phyloP scores from a whole-genome alignment of 2,888 invertebrate genomes.

The Mesopsocus fuscifrons region DNA sequence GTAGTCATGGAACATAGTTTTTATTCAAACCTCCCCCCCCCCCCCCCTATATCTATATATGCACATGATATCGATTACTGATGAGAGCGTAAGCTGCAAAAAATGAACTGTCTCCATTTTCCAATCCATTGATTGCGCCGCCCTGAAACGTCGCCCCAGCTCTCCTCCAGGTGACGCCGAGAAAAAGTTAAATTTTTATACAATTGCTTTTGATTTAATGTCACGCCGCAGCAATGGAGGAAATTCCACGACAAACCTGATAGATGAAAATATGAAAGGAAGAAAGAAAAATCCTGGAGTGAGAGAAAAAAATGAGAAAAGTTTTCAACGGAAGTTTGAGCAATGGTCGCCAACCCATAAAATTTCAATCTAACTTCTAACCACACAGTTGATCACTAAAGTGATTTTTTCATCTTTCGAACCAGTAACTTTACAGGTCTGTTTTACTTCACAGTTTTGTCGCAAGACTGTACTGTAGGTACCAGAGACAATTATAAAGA shows the following conservation, averaged over 20 bases:
- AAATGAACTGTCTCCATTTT: too few species aligned
- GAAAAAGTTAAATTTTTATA: conserved; percentile 6
- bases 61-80: too few species aligned
- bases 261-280: conserved; percentile 9
- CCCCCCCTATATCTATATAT: too few species aligned
- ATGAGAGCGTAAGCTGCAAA: too few species aligned
- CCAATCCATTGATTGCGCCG: not conserved
- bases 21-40: not conserved
- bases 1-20: too few species aligned
- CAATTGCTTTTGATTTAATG: conserved; percentile 6
- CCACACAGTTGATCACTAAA: conserved; percentile 1
- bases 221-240: too few species aligned
- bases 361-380: conserved; percentile 9
- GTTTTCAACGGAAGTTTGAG: conserved; percentile 5
- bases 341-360: conserved; percentile 6
- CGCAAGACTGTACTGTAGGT: too few species aligned
- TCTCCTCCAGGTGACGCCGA: not conserved
- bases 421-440: too few species aligned
- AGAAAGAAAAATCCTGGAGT: conserved; percentile 2
- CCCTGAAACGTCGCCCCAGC: not conserved
- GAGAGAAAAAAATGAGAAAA: conserved; percentile 8
- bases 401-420: not conserved
- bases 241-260: conserved; percentile 4
- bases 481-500: too few species aligned
- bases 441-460: too few species aligned